Evolutionary conservation across 2,888 invertebrate species (phyloP).

Genomic region (Ichneumoninae sp.): DNA sequence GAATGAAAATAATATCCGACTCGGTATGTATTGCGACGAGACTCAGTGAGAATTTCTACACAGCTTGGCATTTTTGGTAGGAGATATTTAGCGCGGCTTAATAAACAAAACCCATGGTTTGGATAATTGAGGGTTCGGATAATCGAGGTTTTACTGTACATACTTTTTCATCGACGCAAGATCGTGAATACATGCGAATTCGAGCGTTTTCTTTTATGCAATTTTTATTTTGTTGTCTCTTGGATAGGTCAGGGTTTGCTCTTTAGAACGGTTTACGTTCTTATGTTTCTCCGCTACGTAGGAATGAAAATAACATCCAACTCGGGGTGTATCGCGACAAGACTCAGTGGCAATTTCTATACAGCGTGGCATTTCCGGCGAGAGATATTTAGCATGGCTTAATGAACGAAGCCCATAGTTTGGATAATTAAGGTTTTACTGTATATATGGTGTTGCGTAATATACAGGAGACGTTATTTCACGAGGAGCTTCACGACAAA

Average conservation of each 20-base stretch:
- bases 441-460: too few relatives aligned
- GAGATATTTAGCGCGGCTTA: background rate
- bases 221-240: too few relatives aligned
- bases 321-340: background rate
- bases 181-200: too few relatives aligned
- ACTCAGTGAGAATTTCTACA: background rate
- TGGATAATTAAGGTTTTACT: too few relatives aligned
- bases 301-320: background rate
- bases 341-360: background rate
- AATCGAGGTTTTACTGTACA: constrained; percentile 31
- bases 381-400: background rate
- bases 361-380: background rate
- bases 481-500: too few relatives aligned
- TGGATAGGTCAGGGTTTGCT: too few relatives aligned
- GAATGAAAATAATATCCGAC: background rate
- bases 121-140: constrained; percentile 52
- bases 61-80: background rate
- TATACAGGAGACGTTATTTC: too few relatives aligned
- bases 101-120: background rate
- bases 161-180: too few relatives aligned
- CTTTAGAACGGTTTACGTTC: too few relatives aligned
- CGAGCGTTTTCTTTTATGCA: too few relatives aligned
- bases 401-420: background rate
- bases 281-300: too few relatives aligned
- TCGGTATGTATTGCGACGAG: background rate